Evolutionary conservation across 2,113 vertebrate species (phyloP), one percentile per base, ranked within the genome.

Genomic region (Myxocyprinus asiaticus): DNA sequence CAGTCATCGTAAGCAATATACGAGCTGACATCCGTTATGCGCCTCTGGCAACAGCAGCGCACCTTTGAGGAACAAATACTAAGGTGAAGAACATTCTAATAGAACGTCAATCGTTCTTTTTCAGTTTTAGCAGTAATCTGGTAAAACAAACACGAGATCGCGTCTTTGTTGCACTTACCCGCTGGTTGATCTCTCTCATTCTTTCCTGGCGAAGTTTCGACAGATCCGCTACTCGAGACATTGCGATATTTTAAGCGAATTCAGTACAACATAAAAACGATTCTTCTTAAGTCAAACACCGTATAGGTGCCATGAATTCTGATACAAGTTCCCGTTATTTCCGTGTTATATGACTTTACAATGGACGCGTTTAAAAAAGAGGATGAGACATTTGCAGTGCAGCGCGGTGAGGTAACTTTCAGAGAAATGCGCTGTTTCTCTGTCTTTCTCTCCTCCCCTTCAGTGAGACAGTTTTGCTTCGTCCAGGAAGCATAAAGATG

Each of bases 161-260:
- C 22, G 22, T 33, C 22, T 1, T 33, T 33, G 22, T 33, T 33
- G 22, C 22, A 33, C 15, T 87, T 78, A 88, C 87, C 87, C 86
- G 77, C 2, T 83, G 80, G 64, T 47, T 82, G 80, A 88, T 88
- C 72, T 88, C 84, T 61, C 75, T 85, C 84, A 87, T 88, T 77
- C 87, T 75, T 69, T 88, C 87, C 71, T 87, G 75, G 9, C 86
- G 87, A 73, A 85, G 63, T 87, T 88, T 88, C n/a, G 84, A 83
- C n/a, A 87, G 65, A 79, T 88, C 87, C 76, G 83, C 62, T 62
- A 87, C 82, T 79, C 87, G 85, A 67, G 87, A 88, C 87, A 88
- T 88, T 22, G 22, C 42, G 74, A 50, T 65, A 5, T 44, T 33
- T 65, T 76, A 65, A 44, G n/a, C 22, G 74, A 64, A 61, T 76